A percentile compares a stretch with the other conserved stretches of the same genome.
Conservation (phyloP, 2,797 vertebrate genomes). For the Clarias pachynema region DNA sequence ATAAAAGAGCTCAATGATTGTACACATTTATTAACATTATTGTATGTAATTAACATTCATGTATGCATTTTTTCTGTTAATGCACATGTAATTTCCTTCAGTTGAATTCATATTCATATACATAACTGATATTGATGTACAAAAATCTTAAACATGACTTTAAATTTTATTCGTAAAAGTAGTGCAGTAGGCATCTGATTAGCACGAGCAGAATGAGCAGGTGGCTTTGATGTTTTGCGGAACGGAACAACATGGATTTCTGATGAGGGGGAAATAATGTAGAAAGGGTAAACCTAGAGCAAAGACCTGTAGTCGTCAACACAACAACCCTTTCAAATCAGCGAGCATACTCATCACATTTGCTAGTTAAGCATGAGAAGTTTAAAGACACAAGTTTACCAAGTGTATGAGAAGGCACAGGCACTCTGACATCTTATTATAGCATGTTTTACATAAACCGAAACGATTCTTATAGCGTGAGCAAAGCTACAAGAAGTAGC, state of each 20-base stretch:
- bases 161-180: background rate
- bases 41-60: background rate
- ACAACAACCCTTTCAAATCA: background rate
- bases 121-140: too few species aligned
- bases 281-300: background rate
- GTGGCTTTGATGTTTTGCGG: background rate
- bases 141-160: background rate
- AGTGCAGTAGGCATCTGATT: background rate
- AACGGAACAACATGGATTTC: background rate
- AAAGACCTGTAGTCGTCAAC: background rate
- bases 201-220: background rate
- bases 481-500: conserved; percentile 3
- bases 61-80: background rate
- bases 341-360: background rate
- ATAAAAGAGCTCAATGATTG: background rate
- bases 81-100: background rate
- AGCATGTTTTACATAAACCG: conserved; percentile 7
- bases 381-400: conserved; percentile 14
- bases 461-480: background rate
- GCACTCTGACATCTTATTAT: background rate
- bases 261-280: background rate
- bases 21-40: too few species aligned
- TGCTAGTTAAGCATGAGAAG: conserved; percentile 4
- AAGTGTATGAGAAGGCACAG: background rate
- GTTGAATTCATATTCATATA: background rate